A percentile compares a stretch with the other conserved stretches of the same genome.
These are phyloP conservation scores for Meles meles DNA, from an alignment of 2,113 vertebrate genomes.

Conservation along the genomic window DNA sequence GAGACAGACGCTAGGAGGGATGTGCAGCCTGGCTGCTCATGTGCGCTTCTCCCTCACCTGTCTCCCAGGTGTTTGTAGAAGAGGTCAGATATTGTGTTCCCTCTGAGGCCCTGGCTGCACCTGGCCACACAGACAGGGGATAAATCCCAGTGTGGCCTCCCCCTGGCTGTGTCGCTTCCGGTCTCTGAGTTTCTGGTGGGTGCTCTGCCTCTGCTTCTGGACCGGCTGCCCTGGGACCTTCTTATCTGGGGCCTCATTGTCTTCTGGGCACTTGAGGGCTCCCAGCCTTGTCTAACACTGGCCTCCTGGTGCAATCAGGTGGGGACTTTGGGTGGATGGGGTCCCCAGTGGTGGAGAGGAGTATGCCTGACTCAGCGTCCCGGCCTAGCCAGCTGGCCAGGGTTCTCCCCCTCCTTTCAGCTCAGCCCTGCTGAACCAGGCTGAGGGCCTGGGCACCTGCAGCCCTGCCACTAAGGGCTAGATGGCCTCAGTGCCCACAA, in stretches of 20 bases:
- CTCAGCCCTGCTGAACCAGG: not conserved
- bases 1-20: not conserved
- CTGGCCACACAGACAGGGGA: not conserved
- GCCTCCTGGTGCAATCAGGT: not conserved
- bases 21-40: too few species aligned
- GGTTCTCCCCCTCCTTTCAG: not conserved
- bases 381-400: rapidly evolving
- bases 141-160: not conserved
- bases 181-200: not conserved
- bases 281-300: not conserved
- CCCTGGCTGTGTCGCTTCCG: not conserved
- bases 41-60: too few species aligned
- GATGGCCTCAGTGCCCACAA: not conserved
- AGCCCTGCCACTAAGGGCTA: not conserved
- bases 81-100: not conserved
- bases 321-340: too few species aligned
- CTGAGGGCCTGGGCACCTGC: not conserved
- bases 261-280: not conserved
- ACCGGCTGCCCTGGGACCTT: not conserved
- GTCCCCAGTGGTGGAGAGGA: not conserved
- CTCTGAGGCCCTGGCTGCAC: not conserved
- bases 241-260: not conserved
- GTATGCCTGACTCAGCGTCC: not conserved
- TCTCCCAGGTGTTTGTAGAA: not conserved
- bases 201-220: not conserved